phyloP scores from a whole-genome alignment of 2,113 vertebrate species.

The Murina feae region DNA sequence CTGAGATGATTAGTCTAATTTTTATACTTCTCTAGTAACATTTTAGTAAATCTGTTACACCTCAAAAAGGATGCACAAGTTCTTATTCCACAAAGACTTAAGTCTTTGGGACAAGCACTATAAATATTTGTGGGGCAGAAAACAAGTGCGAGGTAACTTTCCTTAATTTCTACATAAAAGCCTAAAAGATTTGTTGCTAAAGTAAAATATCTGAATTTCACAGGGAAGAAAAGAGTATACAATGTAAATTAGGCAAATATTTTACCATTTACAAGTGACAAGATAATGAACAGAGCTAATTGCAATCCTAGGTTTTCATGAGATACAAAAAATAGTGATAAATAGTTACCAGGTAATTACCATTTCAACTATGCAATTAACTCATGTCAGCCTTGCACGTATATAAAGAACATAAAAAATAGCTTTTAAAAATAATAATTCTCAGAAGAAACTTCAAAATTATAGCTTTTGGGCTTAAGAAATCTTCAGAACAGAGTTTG shows the following conservation, averaged over 20 bases:
- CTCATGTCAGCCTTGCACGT: neutral
- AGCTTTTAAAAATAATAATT: constrained; percentile 17
- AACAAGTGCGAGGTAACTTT: neutral
- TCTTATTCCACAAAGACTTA: constrained; percentile 7
- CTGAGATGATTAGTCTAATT: constrained; percentile 8
- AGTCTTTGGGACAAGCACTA: constrained; percentile 5
- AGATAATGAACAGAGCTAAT: constrained; percentile 24
- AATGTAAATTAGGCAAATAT: neutral
- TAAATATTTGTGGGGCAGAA: neutral
- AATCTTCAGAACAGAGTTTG: neutral
- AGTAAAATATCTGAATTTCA: constrained; percentile 49
- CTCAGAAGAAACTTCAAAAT: neutral
- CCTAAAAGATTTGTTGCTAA: neutral
- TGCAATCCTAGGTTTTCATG: constrained; percentile 24
- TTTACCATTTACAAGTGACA: neutral
- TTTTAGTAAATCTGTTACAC: neutral
- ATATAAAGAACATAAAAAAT: neutral
- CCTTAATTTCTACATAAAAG: neutral
- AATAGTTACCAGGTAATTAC: constrained; percentile 9
- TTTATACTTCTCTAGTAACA: constrained; percentile 10
- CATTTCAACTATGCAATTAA: constrained; percentile 20
- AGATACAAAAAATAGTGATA: neutral
- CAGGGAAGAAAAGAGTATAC: neutral
- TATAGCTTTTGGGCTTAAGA: neutral
- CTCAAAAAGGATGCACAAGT: neutral